phyloP scores from a whole-genome alignment of 2,888 invertebrate species.

The Amblyteles armatorius region DNA sequence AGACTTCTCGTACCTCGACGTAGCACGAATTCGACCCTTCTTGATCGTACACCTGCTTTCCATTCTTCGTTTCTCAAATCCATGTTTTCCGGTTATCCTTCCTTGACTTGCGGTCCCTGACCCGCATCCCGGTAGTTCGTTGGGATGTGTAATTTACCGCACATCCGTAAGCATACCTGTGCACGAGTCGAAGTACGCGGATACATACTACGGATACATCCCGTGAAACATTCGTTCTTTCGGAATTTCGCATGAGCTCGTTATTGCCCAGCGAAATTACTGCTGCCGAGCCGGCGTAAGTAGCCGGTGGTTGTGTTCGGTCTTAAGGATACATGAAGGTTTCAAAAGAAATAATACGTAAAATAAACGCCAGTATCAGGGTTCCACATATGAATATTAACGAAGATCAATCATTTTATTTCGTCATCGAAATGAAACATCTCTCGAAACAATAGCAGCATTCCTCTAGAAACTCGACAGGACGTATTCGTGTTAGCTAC shows the following conservation, averaged over 20 bases:
- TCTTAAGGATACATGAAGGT: not conserved
- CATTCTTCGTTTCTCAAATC: constrained; percentile 16
- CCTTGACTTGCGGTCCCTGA: constrained; percentile 7
- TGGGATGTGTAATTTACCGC: constrained; percentile 58
- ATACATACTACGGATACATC: constrained; percentile 21
- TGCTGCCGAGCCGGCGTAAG: constrained; percentile 22
- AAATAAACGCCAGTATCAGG: constrained; percentile 15
- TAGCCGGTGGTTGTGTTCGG: not conserved
- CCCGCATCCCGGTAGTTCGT: constrained; percentile 29
- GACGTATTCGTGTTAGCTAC: constrained; percentile 74
- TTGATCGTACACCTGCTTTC: not conserved
- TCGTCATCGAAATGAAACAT: constrained; percentile 79
- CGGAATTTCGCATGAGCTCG: constrained; percentile 59
- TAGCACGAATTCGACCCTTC: not conserved
- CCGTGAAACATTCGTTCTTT: constrained; percentile 53
- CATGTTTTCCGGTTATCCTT: constrained; percentile 23
- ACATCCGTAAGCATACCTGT: constrained; percentile 52
- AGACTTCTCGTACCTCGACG: not conserved
- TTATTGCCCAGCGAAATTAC: constrained; percentile 49
- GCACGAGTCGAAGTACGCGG: constrained; percentile 40
- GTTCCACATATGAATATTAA: constrained; percentile 69
- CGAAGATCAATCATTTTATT: constrained; percentile 82
- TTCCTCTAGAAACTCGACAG: constrained; percentile 73
- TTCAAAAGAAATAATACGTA: not conserved
- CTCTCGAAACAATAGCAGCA: constrained; percentile 81